Evolutionary conservation across 2,888 invertebrate genomes (phyloP).

Genomic region (Noctua janthe): DNA sequence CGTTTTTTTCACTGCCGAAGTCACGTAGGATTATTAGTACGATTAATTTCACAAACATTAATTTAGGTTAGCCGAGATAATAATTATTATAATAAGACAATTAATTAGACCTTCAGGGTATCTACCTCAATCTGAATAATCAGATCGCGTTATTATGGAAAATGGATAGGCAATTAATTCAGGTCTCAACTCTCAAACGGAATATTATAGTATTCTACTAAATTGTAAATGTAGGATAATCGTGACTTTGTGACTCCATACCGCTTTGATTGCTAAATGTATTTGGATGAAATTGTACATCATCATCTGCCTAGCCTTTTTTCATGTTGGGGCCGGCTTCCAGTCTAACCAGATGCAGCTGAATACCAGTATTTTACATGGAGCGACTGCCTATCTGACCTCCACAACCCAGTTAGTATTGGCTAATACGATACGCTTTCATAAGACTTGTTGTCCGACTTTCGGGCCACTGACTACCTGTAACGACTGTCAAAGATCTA

Average conservation of each 20-base stretch:
- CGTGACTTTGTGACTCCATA: background rate
- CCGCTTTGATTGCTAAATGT: background rate
- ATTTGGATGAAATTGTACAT: background rate
- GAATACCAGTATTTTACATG: no score
- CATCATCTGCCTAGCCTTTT: no score
- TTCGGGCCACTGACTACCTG: no score
- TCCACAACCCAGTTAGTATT: no score
- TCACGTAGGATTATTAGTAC: background rate
- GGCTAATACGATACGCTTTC: no score
- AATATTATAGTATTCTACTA: background rate
- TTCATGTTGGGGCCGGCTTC: no score
- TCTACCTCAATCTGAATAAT: conserved; percentile 7
- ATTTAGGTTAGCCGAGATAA: conserved; percentile 23
- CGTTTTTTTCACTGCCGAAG: background rate
- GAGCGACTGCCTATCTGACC: no score
- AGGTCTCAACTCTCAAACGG: background rate
- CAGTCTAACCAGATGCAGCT: no score
- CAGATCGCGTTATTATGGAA: background rate
- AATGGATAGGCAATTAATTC: conserved; percentile 6
- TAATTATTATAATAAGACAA: conserved; percentile 29
- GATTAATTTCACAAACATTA: conserved; percentile 11
- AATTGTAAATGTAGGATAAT: background rate
- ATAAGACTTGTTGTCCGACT: no score
- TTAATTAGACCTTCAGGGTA: conserved; percentile 11
- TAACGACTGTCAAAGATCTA: no score